Conservation (phyloP, 2,888 invertebrate species). For the Melikaiella ostensackeni region DNA sequence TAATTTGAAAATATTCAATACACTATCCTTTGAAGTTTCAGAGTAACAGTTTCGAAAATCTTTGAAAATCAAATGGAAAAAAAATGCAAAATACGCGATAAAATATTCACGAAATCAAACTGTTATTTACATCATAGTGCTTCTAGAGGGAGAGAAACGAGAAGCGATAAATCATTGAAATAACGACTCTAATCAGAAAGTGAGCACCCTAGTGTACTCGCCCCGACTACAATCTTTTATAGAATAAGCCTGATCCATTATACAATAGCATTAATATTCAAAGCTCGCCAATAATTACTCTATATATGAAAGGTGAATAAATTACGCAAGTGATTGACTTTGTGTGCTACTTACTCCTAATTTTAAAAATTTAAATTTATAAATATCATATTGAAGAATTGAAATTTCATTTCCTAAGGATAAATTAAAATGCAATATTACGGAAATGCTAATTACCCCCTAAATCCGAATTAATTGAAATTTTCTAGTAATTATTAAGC, state of each 20-base stretch:
- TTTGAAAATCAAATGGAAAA: background rate
- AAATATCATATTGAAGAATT: background rate
- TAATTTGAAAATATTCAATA: background rate
- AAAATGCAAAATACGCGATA: slow-evolving; percentile 1
- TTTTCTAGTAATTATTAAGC: no score
- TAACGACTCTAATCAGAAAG: slow-evolving; percentile 31
- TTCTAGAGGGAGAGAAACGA: slow-evolving; percentile 13
- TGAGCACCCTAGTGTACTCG: slow-evolving; percentile 21
- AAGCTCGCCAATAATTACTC: slow-evolving; percentile 19
- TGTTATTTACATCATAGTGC: slow-evolving; percentile 19
- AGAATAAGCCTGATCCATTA: slow-evolving; percentile 12
- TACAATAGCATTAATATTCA: slow-evolving; percentile 26
- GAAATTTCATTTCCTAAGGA: no score
- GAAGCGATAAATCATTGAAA: slow-evolving; percentile 27
- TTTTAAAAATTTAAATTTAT: background rate
- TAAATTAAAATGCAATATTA: background rate
- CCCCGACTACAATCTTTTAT: background rate
- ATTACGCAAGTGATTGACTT: background rate
- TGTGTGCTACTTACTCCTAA: background rate
- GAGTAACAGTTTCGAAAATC: background rate
- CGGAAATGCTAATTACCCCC: background rate
- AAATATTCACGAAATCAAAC: slow-evolving; percentile 18
- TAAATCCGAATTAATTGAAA: no score
- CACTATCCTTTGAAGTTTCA: background rate
- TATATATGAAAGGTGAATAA: slow-evolving; percentile 4